These are phyloP conservation scores for Poecile atricapillus DNA, from an alignment of 2,113 vertebrate genomes.

Conservation along the genomic window DNA sequence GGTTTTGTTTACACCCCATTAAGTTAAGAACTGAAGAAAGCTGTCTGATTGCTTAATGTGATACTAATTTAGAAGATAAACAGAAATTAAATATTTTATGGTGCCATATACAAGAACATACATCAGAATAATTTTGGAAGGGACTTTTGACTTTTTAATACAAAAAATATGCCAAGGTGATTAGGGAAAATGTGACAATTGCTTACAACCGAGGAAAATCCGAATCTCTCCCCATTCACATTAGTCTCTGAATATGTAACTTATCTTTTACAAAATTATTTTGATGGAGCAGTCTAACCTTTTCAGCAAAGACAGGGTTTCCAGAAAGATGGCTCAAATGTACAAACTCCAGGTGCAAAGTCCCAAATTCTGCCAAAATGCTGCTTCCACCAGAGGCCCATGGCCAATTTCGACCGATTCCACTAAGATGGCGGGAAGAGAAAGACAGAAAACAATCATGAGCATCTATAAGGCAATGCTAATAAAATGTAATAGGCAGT, in stretches of 20 bases:
- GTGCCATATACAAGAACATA: not conserved
- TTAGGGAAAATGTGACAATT: not conserved
- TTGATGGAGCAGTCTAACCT: constrained; percentile 75
- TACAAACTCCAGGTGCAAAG: constrained; percentile 94
- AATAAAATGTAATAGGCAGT: not conserved
- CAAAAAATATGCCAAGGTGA: not conserved
- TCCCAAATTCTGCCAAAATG: constrained; percentile 97
- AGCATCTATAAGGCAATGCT: not conserved
- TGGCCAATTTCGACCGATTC: constrained; percentile 95
- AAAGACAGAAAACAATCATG: not conserved
- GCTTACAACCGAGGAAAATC: not conserved
- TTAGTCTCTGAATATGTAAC: not conserved
- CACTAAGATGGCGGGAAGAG: constrained; percentile 67
- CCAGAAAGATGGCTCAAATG: constrained; percentile 93
- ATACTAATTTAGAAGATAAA: not conserved
- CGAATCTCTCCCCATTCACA: not conserved
- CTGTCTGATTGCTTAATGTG: not conserved
- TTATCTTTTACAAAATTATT: not conserved
- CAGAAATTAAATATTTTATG: not conserved
- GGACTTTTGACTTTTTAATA: not conserved
- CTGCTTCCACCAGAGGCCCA: constrained; percentile 99
- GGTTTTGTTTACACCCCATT: not conserved
- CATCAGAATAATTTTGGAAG: not conserved
- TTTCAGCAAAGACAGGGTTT: constrained; percentile 90
- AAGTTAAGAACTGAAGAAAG: not conserved